phyloP scores from a whole-genome alignment of 2,888 invertebrate genomes.

The Atrina japonica region DNA sequence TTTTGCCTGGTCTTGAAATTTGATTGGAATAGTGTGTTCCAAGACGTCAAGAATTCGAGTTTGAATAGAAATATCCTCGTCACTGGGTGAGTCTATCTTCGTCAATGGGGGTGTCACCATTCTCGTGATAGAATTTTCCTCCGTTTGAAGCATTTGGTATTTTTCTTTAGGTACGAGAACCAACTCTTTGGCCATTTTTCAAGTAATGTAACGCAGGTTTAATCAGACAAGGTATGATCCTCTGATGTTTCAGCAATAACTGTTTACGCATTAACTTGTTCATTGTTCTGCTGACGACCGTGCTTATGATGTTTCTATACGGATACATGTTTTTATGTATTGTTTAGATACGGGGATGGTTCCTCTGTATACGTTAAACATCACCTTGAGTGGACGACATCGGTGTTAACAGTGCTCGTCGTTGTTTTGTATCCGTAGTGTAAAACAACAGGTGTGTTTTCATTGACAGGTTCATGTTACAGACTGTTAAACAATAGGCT shows the following conservation, averaged over 20 bases:
- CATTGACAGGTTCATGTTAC: slow-evolving; percentile 17
- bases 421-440: slow-evolving; percentile 20
- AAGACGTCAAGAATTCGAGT: slow-evolving; percentile 6
- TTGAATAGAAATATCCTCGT: slow-evolving; percentile 6
- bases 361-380: slow-evolving; percentile 20
- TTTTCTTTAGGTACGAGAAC: slow-evolving; percentile 22
- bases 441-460: slow-evolving; percentile 22
- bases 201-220: slow-evolving; percentile 8
- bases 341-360: background rate
- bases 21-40: slow-evolving; percentile 10
- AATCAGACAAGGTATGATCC: slow-evolving; percentile 1
- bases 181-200: slow-evolving; percentile 20
- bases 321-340: slow-evolving; percentile 13
- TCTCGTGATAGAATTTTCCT: background rate
- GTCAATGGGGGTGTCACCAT: slow-evolving; percentile 1
- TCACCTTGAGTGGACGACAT: slow-evolving; percentile 18
- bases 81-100: slow-evolving; percentile 10
- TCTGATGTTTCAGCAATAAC: slow-evolving; percentile 4
- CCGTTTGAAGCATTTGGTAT: slow-evolving; percentile 15
- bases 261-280: background rate
- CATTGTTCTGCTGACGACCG: background rate
- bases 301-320: slow-evolving; percentile 1
- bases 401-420: slow-evolving; percentile 25
- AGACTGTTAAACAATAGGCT: background rate
- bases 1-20: slow-evolving; percentile 2